phyloP scores from a whole-genome alignment of 2,113 vertebrate genomes.

The Gasterosteus nipponicus region DNA sequence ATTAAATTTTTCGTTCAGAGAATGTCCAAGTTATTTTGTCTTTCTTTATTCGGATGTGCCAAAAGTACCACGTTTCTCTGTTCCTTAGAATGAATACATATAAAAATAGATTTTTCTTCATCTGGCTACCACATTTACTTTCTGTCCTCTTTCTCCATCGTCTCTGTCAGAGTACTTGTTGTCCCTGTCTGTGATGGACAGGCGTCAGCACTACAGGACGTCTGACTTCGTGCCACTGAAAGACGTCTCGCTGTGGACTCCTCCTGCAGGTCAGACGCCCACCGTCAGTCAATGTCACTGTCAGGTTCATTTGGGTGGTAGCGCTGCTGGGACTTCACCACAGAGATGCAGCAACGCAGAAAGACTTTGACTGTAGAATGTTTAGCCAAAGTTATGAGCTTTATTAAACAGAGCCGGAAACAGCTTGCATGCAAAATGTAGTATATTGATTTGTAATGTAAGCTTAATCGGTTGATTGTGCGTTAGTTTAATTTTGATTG shows the following conservation, averaged over 20 bases:
- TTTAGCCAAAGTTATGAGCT: conserved; percentile 1
- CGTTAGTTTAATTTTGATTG: background rate
- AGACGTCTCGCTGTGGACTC: conserved; percentile 84
- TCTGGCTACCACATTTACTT: background rate
- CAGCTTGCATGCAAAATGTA: background rate
- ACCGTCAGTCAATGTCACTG: conserved; percentile 25
- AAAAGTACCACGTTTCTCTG: background rate
- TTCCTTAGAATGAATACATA: background rate
- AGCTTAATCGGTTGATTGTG: background rate
- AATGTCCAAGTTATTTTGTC: background rate
- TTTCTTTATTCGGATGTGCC: background rate
- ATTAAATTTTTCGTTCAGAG: background rate
- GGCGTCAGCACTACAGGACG: conserved; percentile 82
- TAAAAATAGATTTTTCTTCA: background rate
- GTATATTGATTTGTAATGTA: background rate
- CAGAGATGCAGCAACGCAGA: background rate
- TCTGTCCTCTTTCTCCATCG: background rate
- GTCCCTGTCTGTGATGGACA: conserved; percentile 79
- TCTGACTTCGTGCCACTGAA: conserved; percentile 78
- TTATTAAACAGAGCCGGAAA: background rate
- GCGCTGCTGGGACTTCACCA: background rate
- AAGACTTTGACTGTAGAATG: background rate
- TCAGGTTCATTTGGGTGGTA: background rate
- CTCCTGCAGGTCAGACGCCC: conserved; percentile 61
- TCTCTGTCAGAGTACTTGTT: conserved; percentile 79